Conservation (phyloP, 2,113 vertebrate genomes). For the Parus major region DNA sequence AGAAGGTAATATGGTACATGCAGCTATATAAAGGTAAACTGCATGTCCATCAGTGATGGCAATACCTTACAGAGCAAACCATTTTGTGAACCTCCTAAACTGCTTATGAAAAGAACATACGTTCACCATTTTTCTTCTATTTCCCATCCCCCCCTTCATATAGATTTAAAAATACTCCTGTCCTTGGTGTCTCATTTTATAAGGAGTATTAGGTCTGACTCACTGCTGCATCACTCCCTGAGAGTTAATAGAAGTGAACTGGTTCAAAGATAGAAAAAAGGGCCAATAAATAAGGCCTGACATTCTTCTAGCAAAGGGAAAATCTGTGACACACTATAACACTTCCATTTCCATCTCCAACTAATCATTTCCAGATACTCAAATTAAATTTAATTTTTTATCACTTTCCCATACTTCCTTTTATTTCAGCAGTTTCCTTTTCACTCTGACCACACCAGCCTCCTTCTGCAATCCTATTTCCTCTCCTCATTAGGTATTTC, state of each 20-base stretch:
- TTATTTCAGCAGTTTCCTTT: neutral
- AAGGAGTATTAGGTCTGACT: neutral
- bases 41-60: neutral
- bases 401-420: neutral
- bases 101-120: neutral
- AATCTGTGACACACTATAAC: neutral
- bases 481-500: neutral
- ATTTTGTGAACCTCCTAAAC: neutral
- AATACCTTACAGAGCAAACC: neutral
- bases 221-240: neutral
- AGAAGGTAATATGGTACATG: neutral
- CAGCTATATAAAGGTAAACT: neutral
- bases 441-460: neutral
- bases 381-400: neutral
- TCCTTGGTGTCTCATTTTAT: neutral
- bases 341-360: neutral
- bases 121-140: neutral
- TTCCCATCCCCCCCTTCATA: fast-evolving
- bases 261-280: neutral
- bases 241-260: neutral
- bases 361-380: neutral
- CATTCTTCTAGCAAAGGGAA: neutral
- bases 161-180: neutral
- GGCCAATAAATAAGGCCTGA: neutral
- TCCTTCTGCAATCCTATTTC: neutral